Conservation (phyloP, 2,888 invertebrate species). For the Cephus sareptanus region DNA sequence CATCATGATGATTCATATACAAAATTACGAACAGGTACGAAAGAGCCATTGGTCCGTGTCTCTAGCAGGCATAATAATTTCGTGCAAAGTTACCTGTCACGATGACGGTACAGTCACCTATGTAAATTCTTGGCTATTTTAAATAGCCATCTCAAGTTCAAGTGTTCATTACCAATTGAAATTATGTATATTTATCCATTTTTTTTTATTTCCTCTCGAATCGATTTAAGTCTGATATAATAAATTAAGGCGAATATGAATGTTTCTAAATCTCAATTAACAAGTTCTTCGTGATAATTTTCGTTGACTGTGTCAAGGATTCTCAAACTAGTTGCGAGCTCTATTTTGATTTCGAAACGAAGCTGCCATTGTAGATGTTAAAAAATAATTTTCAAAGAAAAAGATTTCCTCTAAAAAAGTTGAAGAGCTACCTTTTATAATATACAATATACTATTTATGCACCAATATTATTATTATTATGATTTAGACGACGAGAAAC, state of each 20-base stretch:
- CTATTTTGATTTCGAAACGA: not conserved
- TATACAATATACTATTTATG: not conserved
- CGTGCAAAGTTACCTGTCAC: not conserved
- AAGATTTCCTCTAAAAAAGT: not conserved
- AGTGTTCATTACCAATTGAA: conserved; percentile 1
- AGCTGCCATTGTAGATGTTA: not conserved
- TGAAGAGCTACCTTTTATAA: not conserved
- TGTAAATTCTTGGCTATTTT: conserved; percentile 13
- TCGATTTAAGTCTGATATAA: not conserved
- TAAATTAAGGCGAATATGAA: not conserved
- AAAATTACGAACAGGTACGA: not conserved
- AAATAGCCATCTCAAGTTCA: conserved; percentile 16
- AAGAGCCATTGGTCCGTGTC: not conserved
- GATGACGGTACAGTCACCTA: conserved; percentile 9
- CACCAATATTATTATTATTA: not conserved
- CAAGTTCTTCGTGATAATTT: not conserved
- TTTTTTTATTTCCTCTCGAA: not conserved
- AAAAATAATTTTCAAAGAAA: not conserved
- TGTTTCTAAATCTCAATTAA: not conserved
- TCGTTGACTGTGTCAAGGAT: not conserved
- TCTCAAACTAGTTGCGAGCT: not conserved
- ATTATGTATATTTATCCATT: not conserved
- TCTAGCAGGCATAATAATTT: not conserved
- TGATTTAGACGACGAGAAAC: not conserved
- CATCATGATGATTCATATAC: not conserved